Percentiles rank a stretch among this genome's conserved stretches.
Evolutionary conservation across 2,797 vertebrate species (phyloP).

Genomic region (Staurois parvus): DNA sequence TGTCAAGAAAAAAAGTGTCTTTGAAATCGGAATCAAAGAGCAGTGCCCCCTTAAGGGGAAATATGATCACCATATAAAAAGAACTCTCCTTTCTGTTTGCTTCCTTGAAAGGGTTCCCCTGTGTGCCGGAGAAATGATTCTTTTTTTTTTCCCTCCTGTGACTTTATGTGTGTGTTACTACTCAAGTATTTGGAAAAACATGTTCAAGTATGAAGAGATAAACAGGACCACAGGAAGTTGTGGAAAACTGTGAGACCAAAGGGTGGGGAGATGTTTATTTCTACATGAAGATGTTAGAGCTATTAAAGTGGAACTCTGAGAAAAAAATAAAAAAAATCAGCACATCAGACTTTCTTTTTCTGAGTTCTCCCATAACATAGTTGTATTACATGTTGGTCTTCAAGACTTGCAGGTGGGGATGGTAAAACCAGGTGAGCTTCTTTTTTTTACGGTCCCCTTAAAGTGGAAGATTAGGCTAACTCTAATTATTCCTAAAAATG

Average conservation of each 20-base stretch:
- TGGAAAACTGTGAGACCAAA: background rate
- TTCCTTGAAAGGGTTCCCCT: slow-evolving; percentile 49
- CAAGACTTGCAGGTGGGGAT: too few relatives aligned
- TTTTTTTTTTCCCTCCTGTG: slow-evolving; percentile 10
- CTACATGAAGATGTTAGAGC: slow-evolving; percentile 4
- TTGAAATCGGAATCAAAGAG: slow-evolving; percentile 61
- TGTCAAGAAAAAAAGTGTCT: slow-evolving; percentile 57
- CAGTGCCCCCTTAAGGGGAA: slow-evolving; percentile 58
- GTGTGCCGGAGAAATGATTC: slow-evolving; percentile 35
- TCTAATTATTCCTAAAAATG: too few relatives aligned
- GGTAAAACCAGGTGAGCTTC: too few relatives aligned
- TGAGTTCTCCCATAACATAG: too few relatives aligned
- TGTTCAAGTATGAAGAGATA: slow-evolving; percentile 26
- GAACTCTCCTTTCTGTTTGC: slow-evolving; percentile 49
- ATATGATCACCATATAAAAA: slow-evolving; percentile 61
- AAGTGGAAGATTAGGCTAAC: too few relatives aligned
- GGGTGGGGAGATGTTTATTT: background rate
- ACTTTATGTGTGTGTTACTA: slow-evolving; percentile 30
- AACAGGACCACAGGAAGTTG: slow-evolving; percentile 7
- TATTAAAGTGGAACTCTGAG: background rate
- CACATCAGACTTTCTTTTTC: too few relatives aligned
- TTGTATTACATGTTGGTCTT: too few relatives aligned
- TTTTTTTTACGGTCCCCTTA: too few relatives aligned
- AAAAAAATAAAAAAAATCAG: too few relatives aligned
- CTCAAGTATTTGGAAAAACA: slow-evolving; percentile 19